Percentiles rank a stretch among this genome's conserved stretches.
Evolutionary conservation across 2,888 invertebrate species (phyloP).

Genomic region (Tortricodes alternella): DNA sequence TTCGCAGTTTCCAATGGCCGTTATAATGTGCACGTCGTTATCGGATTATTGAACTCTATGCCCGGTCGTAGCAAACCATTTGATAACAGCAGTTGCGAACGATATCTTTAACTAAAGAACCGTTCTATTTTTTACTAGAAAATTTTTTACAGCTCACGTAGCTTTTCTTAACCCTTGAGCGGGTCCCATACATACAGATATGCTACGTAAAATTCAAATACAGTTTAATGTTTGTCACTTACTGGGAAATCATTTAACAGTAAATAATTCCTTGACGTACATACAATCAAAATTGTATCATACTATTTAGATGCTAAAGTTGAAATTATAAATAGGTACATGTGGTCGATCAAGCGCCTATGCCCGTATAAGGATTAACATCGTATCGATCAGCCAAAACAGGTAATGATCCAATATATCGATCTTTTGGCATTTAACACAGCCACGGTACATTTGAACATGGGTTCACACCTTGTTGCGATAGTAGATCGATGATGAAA

Average conservation of each 20-base stretch:
- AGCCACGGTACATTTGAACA: constrained; percentile 51
- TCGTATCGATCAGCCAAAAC: constrained; percentile 49
- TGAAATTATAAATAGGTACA: too few species aligned
- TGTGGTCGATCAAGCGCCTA: too few species aligned
- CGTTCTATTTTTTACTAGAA: not conserved
- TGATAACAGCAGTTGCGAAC: constrained; percentile 15
- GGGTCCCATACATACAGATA: too few species aligned
- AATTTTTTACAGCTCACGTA: constrained; percentile 4
- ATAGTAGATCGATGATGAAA: constrained; percentile 41
- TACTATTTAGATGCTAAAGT: too few species aligned
- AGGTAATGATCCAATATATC: constrained; percentile 51
- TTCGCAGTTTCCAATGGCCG: constrained; percentile 57
- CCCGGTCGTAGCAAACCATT: constrained; percentile 34
- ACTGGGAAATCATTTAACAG: too few species aligned
- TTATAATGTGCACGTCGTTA: constrained; percentile 51
- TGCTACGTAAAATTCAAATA: too few species aligned
- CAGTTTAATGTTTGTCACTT: too few species aligned
- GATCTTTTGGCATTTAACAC: constrained; percentile 49
- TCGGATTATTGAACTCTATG: constrained; percentile 65
- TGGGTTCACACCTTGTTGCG: constrained; percentile 43
- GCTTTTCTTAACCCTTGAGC: not conserved
- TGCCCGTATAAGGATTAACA: too few species aligned
- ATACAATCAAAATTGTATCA: too few species aligned
- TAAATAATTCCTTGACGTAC: too few species aligned
- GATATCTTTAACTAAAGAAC: constrained; percentile 1